Percentiles rank a stretch among this genome's conserved stretches.
Evolutionary conservation across 2,797 vertebrate genomes (phyloP).

Genomic region (Sebastes ruberrimus): DNA sequence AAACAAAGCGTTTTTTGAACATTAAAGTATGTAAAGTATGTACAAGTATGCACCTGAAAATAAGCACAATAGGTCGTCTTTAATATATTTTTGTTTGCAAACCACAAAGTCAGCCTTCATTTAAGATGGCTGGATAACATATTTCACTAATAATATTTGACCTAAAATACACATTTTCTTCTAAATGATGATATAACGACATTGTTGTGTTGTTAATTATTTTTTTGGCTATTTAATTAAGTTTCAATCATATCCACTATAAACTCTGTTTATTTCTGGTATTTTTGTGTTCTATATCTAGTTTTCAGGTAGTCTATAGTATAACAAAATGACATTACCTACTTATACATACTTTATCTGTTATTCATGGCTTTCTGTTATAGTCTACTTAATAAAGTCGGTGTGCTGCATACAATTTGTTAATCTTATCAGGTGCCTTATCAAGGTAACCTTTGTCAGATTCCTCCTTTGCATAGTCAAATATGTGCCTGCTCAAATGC

Average conservation of each 20-base stretch:
- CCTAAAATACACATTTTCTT: too few species aligned
- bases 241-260: not conserved
- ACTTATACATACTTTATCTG: not conserved
- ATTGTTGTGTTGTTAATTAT: too few species aligned
- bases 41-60: too few species aligned
- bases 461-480: not conserved
- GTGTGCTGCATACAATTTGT: not conserved
- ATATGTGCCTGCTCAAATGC: not conserved
- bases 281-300: not conserved
- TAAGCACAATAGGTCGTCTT: too few species aligned
- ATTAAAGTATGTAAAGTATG: too few species aligned
- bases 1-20: too few species aligned
- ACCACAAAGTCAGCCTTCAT: too few species aligned
- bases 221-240: too few species aligned
- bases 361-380: not conserved
- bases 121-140: too few species aligned
- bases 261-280: not conserved
- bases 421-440: not conserved
- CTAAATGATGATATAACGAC: too few species aligned
- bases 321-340: not conserved
- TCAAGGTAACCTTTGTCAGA: not conserved
- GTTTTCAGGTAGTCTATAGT: not conserved
- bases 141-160: too few species aligned
- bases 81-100: rapidly evolving
- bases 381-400: not conserved